These are phyloP conservation scores for Ormyrus thymus DNA, from an alignment of 2,888 invertebrate genomes.

Conservation along the genomic window DNA sequence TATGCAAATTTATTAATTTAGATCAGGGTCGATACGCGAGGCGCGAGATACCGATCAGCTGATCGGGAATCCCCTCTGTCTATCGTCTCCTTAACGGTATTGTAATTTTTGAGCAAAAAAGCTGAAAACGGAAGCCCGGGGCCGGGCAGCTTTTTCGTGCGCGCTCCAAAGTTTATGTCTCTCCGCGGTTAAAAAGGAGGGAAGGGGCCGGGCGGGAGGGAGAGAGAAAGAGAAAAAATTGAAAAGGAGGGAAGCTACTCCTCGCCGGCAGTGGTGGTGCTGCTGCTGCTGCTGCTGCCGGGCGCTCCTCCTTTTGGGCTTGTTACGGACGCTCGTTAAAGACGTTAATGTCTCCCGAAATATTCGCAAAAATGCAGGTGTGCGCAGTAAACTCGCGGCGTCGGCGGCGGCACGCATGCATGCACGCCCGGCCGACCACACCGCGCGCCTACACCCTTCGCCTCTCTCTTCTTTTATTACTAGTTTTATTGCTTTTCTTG, in stretches of 20 bases:
- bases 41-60: slow-evolving; percentile 11
- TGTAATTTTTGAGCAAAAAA: slow-evolving; percentile 3
- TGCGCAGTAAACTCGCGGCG: slow-evolving; percentile 59
- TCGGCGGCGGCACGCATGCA: slow-evolving; percentile 39
- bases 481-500: slow-evolving; percentile 55
- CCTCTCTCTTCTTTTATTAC: slow-evolving; percentile 48
- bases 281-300: slow-evolving; percentile 22
- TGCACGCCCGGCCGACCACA: slow-evolving; percentile 31
- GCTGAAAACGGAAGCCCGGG: neutral
- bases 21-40: neutral
- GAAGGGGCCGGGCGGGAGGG: neutral
- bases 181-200: neutral
- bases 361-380: slow-evolving; percentile 74
- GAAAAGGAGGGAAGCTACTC: slow-evolving; percentile 21
- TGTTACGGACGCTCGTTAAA: slow-evolving; percentile 71
- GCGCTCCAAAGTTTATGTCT: neutral
- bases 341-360: slow-evolving; percentile 72
- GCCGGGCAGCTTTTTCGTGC: neutral
- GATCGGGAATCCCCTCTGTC: neutral
- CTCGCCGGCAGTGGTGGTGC: slow-evolving; percentile 40
- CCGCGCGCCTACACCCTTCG: slow-evolving; percentile 3
- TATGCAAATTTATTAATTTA: too few species aligned
- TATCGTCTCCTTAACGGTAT: neutral
- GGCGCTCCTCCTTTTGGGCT: slow-evolving; percentile 66
- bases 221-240: slow-evolving; percentile 32